Evolutionary conservation across 1,140 invertebrate species (phyloP).

Genomic region (Cephus cinctus): DNA sequence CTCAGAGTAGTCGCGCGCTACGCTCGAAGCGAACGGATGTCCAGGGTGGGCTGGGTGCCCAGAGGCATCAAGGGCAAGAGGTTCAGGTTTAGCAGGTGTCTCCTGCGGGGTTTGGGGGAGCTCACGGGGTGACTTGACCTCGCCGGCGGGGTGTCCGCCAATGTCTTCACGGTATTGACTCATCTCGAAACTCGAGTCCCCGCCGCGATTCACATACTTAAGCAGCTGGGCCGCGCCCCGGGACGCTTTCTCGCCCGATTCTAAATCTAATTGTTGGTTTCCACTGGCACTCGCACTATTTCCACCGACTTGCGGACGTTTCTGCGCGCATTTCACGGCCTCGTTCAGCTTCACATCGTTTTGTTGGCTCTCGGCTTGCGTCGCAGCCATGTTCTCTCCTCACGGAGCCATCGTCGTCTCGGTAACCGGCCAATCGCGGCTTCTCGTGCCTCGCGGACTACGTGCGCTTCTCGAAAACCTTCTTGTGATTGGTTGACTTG

Average conservation of each 20-base stretch:
- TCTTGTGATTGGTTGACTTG: slow-evolving; percentile 29
- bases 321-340: slow-evolving; percentile 53
- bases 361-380: slow-evolving; percentile 62
- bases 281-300: slow-evolving; percentile 49
- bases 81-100: slow-evolving; percentile 42
- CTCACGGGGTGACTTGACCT: slow-evolving; percentile 50
- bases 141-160: slow-evolving; percentile 49
- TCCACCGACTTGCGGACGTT: slow-evolving; percentile 46
- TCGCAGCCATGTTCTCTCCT: slow-evolving; percentile 60
- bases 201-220: slow-evolving; percentile 49
- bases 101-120: slow-evolving; percentile 42
- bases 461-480: slow-evolving; percentile 31
- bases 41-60: slow-evolving; percentile 34
- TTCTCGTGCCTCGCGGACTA: slow-evolving; percentile 38
- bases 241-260: slow-evolving; percentile 48
- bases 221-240: slow-evolving; percentile 51
- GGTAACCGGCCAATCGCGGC: slow-evolving; percentile 41
- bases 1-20: slow-evolving; percentile 37
- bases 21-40: too few relatives aligned
- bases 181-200: slow-evolving; percentile 51
- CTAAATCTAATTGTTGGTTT: slow-evolving; percentile 44
- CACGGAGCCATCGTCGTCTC: slow-evolving; percentile 46
- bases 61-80: slow-evolving; percentile 42
- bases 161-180: slow-evolving; percentile 59
- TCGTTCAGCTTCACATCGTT: slow-evolving; percentile 59